Evolutionary conservation across 2,113 vertebrate genomes (phyloP).

Genomic region (Geothlypis trichas): DNA sequence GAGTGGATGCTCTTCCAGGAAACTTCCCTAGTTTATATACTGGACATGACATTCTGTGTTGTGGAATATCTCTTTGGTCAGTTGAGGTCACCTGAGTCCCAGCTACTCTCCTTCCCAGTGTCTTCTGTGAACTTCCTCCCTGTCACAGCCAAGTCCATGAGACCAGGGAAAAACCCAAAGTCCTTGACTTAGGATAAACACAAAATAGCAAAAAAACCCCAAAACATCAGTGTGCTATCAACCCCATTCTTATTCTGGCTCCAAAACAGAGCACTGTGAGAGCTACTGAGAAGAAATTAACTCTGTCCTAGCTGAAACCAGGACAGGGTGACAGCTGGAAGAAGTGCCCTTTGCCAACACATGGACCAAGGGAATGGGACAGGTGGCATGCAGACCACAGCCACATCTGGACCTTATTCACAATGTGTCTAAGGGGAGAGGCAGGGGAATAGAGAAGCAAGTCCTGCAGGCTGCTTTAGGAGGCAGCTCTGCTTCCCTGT

Average conservation of each 20-base stretch:
- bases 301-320: not conserved
- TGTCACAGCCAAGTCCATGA: not conserved
- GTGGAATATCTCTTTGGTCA: not conserved
- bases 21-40: not conserved
- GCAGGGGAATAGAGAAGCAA: not conserved
- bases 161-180: not conserved
- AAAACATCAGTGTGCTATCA: not conserved
- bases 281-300: not conserved
- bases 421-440: not conserved
- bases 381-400: not conserved
- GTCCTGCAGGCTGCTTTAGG: not conserved
- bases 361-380: not conserved
- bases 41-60: not conserved
- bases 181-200: not conserved
- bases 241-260: not conserved
- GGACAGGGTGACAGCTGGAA: not conserved
- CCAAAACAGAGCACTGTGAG: not conserved
- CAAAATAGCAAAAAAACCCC: not conserved
- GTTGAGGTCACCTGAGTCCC: not conserved
- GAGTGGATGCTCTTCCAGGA: not conserved
- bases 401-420: rapidly evolving
- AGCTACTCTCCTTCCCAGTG: not conserved
- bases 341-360: not conserved
- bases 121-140: not conserved
- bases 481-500: not conserved